These are phyloP conservation scores for Agapornis roseicollis DNA, from an alignment of 2,113 vertebrate genomes.

Conservation along the genomic window DNA sequence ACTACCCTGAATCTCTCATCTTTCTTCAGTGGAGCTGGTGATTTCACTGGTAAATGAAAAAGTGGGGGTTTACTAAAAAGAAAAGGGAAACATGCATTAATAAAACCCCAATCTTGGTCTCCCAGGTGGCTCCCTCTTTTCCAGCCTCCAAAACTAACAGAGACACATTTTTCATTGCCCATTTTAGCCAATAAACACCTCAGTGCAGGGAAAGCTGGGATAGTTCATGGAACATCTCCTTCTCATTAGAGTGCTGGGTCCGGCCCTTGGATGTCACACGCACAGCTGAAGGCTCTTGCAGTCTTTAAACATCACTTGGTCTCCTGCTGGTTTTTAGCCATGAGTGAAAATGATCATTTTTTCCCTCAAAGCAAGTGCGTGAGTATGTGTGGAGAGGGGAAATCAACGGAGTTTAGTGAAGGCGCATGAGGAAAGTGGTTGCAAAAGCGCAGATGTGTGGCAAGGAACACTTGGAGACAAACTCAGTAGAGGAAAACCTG, in stretches of 20 bases:
- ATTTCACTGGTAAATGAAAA: not conserved
- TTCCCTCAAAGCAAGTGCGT: not conserved
- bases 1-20: not conserved
- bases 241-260: not conserved
- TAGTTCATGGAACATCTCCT: not conserved
- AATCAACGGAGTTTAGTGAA: not conserved
- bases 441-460: not conserved
- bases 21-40: not conserved
- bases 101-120: not conserved
- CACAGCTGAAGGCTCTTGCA: not conserved
- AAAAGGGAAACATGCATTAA: not conserved
- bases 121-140: not conserved
- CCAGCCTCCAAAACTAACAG: not conserved
- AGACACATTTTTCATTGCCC: not conserved
- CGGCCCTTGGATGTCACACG: not conserved
- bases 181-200: not conserved
- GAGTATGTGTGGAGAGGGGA: not conserved
- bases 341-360: not conserved
- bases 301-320: not conserved
- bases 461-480: not conserved
- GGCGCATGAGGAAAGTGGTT: not conserved
- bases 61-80: not conserved
- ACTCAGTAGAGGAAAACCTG: not conserved
- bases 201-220: not conserved
- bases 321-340: not conserved